These are phyloP conservation scores for Hemithea aestivaria DNA, from an alignment of 2,888 invertebrate species.

Conservation along the genomic window DNA sequence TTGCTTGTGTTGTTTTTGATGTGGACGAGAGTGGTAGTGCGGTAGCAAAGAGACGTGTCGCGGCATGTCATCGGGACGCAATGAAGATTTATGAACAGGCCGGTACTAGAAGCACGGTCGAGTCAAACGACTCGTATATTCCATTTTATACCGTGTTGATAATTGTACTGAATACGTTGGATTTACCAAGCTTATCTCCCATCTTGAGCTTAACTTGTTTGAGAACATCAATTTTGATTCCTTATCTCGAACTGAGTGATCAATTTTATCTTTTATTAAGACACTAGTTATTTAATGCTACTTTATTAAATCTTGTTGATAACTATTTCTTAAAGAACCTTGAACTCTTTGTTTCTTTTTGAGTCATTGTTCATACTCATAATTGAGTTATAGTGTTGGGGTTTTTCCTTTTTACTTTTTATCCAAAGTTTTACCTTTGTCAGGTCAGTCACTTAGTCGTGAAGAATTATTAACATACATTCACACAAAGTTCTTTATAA, in stretches of 20 bases:
- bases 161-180: slow-evolving; percentile 45
- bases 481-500: too few relatives aligned
- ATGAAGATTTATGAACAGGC: slow-evolving; percentile 77
- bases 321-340: too few relatives aligned
- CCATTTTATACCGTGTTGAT: slow-evolving; percentile 55
- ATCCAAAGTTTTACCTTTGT: too few relatives aligned
- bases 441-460: too few relatives aligned
- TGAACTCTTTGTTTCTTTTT: too few relatives aligned
- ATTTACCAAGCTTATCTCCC: slow-evolving; percentile 34
- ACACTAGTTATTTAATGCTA: neutral
- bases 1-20: slow-evolving; percentile 41
- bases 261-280: slow-evolving; percentile 16
- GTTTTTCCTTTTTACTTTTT: too few relatives aligned
- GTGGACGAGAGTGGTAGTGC: slow-evolving; percentile 50
- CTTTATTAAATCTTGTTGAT: slow-evolving; percentile 3
- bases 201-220: slow-evolving; percentile 26
- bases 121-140: slow-evolving; percentile 49
- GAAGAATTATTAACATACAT: too few relatives aligned
- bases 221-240: slow-evolving; percentile 22
- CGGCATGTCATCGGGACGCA: slow-evolving; percentile 77
- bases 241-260: slow-evolving; percentile 18
- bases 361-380: too few relatives aligned
- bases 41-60: slow-evolving; percentile 76
- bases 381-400: too few relatives aligned
- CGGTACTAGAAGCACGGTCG: slow-evolving; percentile 52